Evolutionary conservation across 2,797 vertebrate species (phyloP).

Genomic region (Gallinago solitaria): DNA sequence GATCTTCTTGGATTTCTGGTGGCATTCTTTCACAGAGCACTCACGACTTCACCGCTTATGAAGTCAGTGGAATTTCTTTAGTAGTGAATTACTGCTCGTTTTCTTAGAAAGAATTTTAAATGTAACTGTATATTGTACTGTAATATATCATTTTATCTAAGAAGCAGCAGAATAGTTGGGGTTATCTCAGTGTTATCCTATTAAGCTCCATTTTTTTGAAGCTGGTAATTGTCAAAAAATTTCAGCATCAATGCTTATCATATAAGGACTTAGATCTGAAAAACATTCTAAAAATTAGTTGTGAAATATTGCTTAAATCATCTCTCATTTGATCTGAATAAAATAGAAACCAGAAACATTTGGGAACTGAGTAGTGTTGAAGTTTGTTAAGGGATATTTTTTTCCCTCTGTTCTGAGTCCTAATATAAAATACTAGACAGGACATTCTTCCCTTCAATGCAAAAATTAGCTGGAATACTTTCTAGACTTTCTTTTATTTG

Average conservation of each 20-base stretch:
- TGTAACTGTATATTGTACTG: not conserved
- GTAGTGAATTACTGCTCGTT: slow-evolving; percentile 25
- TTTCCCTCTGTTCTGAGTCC: not conserved
- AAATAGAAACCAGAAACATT: not conserved
- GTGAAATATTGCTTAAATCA: not conserved
- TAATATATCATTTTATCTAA: not conserved
- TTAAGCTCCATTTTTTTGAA: not conserved
- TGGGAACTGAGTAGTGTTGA: not conserved
- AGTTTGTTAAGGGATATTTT: not conserved
- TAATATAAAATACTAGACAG: not conserved
- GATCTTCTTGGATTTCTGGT: slow-evolving; percentile 31
- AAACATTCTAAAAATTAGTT: not conserved
- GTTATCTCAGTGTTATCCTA: not conserved
- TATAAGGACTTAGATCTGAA: not conserved
- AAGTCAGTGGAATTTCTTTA: slow-evolving; percentile 1
- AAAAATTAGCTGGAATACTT: not conserved
- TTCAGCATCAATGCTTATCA: not conserved
- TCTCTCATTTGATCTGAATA: not conserved
- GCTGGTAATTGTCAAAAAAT: not conserved
- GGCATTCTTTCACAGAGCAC: slow-evolving; percentile 8
- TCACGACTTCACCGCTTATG: not conserved
- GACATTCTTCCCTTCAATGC: not conserved
- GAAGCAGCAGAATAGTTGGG: not conserved
- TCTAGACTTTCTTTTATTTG: not conserved
- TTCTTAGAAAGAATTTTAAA: slow-evolving; percentile 41